Evolutionary conservation across 2,113 vertebrate genomes (phyloP).

Genomic region (Indri indri): DNA sequence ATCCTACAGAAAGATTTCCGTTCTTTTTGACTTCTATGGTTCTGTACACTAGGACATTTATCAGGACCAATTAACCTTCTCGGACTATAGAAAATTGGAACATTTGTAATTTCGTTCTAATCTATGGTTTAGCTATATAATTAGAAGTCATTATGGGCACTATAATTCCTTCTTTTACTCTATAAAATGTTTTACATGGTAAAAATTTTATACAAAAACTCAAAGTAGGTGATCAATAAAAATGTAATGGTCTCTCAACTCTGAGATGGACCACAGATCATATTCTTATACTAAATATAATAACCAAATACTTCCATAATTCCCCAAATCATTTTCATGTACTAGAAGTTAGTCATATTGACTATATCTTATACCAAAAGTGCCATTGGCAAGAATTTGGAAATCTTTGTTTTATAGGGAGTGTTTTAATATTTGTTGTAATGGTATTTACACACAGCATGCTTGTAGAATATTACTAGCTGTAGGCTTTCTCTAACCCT

Average conservation of each 20-base stretch:
- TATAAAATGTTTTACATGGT: neutral
- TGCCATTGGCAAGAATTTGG: slow-evolving; percentile 15
- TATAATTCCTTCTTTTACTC: neutral
- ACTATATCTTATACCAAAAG: neutral
- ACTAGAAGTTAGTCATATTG: neutral
- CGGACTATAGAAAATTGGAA: neutral
- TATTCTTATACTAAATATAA: neutral
- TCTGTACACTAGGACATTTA: no score
- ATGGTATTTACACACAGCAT: slow-evolving; percentile 26
- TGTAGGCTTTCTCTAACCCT: slow-evolving; percentile 54
- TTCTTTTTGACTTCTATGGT: neutral
- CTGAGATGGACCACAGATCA: neutral
- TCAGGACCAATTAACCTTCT: neutral
- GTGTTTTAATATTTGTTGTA: slow-evolving; percentile 54
- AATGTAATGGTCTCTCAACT: neutral
- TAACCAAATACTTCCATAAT: neutral
- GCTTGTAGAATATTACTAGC: slow-evolving; percentile 66
- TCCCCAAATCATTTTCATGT: neutral
- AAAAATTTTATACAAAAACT: neutral
- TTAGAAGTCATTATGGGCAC: neutral
- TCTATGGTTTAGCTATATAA: neutral
- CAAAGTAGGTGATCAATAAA: slow-evolving; percentile 14
- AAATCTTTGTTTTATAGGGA: slow-evolving; percentile 12
- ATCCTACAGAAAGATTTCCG: neutral
- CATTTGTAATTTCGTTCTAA: neutral